A percentile compares a stretch with the other conserved stretches of the same genome.
These are phyloP conservation scores for Chloroceryle inda DNA, from an alignment of 2,797 vertebrate genomes.

Conservation along the genomic window DNA sequence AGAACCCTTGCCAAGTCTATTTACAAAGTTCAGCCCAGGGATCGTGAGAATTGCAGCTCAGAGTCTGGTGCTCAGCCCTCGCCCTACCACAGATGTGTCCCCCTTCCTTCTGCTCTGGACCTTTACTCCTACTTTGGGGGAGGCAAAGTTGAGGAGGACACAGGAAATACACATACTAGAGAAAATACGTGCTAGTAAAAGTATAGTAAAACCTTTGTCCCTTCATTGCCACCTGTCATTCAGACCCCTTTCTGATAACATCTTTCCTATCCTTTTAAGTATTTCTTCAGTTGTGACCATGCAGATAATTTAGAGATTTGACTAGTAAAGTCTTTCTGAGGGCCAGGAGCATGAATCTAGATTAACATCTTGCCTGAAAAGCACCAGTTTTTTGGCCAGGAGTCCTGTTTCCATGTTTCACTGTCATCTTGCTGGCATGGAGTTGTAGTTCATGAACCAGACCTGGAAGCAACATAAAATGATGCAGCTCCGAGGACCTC, in stretches of 20 bases:
- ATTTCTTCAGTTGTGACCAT: not conserved
- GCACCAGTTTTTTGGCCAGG: not conserved
- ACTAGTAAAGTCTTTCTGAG: not conserved
- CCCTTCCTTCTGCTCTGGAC: not conserved
- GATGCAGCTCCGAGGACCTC: not conserved
- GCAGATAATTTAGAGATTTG: not conserved
- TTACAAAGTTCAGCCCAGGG: constrained; percentile 78
- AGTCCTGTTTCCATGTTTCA: not conserved
- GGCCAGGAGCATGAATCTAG: not conserved
- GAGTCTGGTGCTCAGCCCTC: constrained; percentile 11
- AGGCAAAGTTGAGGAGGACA: not conserved
- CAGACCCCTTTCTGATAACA: not conserved
- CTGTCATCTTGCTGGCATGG: not conserved
- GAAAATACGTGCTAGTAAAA: not conserved
- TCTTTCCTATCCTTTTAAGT: not conserved
- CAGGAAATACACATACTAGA: not conserved
- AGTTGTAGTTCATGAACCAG: not conserved
- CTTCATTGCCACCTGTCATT: not conserved
- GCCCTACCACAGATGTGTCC: constrained; percentile 31
- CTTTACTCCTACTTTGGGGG: not conserved
- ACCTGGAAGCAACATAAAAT: not conserved
- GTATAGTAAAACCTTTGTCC: rapidly evolving
- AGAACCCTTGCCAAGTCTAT: constrained; percentile 74
- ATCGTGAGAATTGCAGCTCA: constrained; percentile 76
- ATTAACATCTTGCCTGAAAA: not conserved